Evolutionary conservation across 92 coral and sea anemone genomes (phyloP), one percentile per base, ranked within the genome.

Genomic region (Nematostella vectensis): DNA sequence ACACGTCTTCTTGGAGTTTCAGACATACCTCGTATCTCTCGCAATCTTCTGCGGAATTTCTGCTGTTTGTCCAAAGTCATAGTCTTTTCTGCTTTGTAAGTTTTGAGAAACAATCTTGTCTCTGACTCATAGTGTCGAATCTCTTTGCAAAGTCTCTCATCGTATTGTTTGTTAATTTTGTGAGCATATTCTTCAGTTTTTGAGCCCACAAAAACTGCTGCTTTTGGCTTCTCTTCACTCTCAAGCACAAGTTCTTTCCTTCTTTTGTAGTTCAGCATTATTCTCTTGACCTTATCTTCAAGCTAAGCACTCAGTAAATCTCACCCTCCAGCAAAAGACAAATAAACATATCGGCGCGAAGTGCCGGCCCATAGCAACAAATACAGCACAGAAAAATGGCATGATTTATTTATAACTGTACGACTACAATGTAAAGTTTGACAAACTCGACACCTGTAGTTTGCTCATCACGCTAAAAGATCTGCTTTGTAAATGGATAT

Each of bases 111-210:
- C 27, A 71, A 31, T 30, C 51, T 67, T 27, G 54, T 54, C 29
- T 71, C 85, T 3, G 64, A 54, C 40, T 78, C 85, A 24, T 61
- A 48, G 59, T 71, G 69, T 6, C 47, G 65, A 21, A 59, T 36
- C 48, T 78, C 64, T 11, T 68, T 54, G 12, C 61, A 67, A 29
- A 78, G 58, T 40, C 70, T 45, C 36, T 59, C 58, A 38, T 78
- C 85, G 12, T 64, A 45, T 47, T 52, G 85, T 47, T 60, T 71
- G 44, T 78, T 78, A 44, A 78, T 53, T 58, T 54, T 71, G 25
- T 61, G 66, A 2, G 76, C 85, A 25, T 72, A 57, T 57, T 58
- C 75, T 39, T 68, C 75, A 11, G 36, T 50, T 57, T 68, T 59
- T 22, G 75, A 48, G 15, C 75, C 72, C 1, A 66, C 72, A 66